Evolutionary conservation across 2,113 vertebrate genomes (phyloP).

Genomic region (Cnemophilus loriae): DNA sequence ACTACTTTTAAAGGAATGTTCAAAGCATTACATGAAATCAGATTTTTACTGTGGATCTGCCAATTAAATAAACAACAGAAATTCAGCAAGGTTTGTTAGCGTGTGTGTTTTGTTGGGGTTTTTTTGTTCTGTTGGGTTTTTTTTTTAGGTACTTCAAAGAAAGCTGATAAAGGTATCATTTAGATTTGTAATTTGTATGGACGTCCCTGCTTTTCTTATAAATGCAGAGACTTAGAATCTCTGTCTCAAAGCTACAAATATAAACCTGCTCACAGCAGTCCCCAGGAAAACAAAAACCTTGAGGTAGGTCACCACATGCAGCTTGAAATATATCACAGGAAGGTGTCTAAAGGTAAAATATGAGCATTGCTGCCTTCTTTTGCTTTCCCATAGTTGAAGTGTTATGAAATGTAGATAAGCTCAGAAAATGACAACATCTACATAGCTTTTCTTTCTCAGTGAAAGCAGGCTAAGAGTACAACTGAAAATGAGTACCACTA

Average conservation of each 20-base stretch:
- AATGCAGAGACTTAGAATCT: background rate
- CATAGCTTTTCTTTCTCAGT: background rate
- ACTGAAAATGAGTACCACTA: background rate
- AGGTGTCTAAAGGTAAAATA: background rate
- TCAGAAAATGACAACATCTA: background rate
- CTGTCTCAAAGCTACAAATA: background rate
- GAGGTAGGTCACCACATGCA: background rate
- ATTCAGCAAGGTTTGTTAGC: background rate
- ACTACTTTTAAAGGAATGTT: background rate
- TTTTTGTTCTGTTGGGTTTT: background rate
- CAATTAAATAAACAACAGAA: background rate
- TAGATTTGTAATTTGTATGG: background rate
- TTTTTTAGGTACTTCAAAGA: background rate
- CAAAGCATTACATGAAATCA: background rate
- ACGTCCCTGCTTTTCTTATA: background rate
- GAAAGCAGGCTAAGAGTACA: background rate
- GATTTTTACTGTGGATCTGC: background rate
- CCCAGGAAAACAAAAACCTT: background rate
- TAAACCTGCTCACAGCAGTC: background rate
- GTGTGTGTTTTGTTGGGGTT: accelerated
- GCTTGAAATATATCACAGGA: background rate
- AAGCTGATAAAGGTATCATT: background rate
- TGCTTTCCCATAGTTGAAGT: background rate
- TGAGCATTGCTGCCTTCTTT: background rate
- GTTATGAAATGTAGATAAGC: background rate